Conservation (phyloP, 2,113 vertebrate species). For the Oryzias javanicus region DNA sequence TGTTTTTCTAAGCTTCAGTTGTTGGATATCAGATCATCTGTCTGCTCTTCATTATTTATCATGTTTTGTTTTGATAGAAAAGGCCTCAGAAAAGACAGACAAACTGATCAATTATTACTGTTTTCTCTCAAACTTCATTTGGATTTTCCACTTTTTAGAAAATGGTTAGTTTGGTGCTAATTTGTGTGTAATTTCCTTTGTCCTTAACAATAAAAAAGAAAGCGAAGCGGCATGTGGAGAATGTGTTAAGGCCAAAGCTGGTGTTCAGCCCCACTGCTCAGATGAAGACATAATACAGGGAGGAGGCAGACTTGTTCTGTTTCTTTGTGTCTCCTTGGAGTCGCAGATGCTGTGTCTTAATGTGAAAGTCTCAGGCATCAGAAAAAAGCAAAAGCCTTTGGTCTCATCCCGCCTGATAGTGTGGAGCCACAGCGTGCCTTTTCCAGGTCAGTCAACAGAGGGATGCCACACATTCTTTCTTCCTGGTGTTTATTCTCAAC, state of each 20-base stretch:
- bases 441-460: constrained; percentile 44
- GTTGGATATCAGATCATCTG: too few relatives aligned
- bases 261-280: background rate
- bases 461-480: constrained; percentile 54
- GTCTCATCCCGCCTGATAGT: constrained; percentile 13
- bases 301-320: background rate
- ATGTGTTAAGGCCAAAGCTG: background rate
- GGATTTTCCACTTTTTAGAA: too few relatives aligned
- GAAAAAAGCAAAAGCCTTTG: background rate
- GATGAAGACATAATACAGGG: constrained; percentile 4
- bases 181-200: too few relatives aligned
- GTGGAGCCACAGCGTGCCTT: constrained; percentile 31
- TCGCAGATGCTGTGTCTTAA: too few relatives aligned
- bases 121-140: too few relatives aligned
- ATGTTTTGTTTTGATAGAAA: too few relatives aligned
- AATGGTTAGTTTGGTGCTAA: too few relatives aligned
- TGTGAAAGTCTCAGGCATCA: too few relatives aligned
- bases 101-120: too few relatives aligned
- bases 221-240: background rate
- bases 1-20: too few relatives aligned
- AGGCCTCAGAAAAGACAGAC: too few relatives aligned
- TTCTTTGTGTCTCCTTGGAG: constrained; percentile 2
- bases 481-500: constrained; percentile 43
- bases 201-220: background rate
- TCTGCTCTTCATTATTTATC: too few relatives aligned